phyloP scores from a whole-genome alignment of 2,113 vertebrate species.

The Collichthys lucidus region DNA sequence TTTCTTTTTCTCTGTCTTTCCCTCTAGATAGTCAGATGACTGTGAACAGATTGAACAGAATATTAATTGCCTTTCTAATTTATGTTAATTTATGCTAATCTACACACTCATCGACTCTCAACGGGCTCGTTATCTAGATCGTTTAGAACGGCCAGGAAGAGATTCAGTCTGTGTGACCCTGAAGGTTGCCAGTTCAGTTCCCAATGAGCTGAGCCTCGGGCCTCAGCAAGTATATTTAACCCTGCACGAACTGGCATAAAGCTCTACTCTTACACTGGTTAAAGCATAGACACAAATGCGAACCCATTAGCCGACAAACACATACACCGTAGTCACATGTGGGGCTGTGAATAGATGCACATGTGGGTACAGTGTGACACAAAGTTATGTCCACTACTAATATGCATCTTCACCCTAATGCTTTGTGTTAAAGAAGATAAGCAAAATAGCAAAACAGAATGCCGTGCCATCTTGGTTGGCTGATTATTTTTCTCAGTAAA shows the following conservation, averaged over 20 bases:
- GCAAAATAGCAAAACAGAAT: conserved; percentile 17
- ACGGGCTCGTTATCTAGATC: conserved; percentile 80
- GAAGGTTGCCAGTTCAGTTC: conserved; percentile 82
- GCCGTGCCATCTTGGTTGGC: conserved; percentile 21
- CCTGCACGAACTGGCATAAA: conserved; percentile 55
- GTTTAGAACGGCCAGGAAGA: conserved; percentile 73
- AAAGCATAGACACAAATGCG: conserved; percentile 26
- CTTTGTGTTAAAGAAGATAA: conserved; percentile 31
- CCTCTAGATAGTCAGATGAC: conserved; percentile 69
- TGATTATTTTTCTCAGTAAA: conserved; percentile 27
- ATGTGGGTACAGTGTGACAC: neutral
- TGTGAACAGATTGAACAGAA: conserved; percentile 80
- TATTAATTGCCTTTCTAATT: conserved; percentile 81
- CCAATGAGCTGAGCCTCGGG: conserved; percentile 68
- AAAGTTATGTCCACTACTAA: no score
- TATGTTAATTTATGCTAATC: conserved; percentile 81
- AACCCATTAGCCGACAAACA: neutral
- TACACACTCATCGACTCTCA: conserved; percentile 79
- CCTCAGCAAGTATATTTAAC: conserved; percentile 66
- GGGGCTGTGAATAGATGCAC: neutral
- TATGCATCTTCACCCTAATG: neutral
- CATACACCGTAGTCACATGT: neutral
- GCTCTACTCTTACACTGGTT: conserved; percentile 50
- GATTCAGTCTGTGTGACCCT: conserved; percentile 79
- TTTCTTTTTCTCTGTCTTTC: conserved; percentile 56